Percentiles rank a stretch among this genome's conserved stretches.
Evolutionary conservation across 2,888 invertebrate species (phyloP).

Genomic region (Scelioninae gen. 2): DNA sequence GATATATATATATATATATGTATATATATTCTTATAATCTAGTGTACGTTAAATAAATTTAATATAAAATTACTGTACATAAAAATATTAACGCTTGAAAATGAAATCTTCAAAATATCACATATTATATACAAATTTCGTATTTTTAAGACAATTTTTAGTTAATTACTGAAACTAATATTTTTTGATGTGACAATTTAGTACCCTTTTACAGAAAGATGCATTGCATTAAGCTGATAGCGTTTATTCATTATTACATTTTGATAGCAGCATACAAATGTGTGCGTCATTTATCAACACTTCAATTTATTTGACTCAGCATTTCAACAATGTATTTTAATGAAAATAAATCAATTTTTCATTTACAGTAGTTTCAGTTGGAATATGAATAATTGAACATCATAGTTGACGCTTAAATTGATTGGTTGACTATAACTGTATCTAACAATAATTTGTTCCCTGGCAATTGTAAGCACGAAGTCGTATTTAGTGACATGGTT

Average conservation of each 20-base stretch:
- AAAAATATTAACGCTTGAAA: too few species aligned
- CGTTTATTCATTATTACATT: neutral
- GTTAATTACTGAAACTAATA: neutral
- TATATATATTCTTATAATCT: too few species aligned
- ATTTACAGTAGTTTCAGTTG: neutral
- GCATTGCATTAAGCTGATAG: neutral
- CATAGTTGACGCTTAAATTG: neutral
- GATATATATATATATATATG: too few species aligned
- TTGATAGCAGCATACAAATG: neutral
- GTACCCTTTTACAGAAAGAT: neutral
- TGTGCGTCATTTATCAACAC: neutral
- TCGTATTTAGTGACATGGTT: slow-evolving; percentile 9
- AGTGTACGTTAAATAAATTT: too few species aligned
- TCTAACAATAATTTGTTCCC: neutral
- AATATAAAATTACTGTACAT: too few species aligned
- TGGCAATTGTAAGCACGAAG: neutral
- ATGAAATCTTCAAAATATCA: too few species aligned
- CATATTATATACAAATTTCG: too few species aligned
- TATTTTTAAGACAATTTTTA: too few species aligned
- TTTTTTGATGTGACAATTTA: neutral
- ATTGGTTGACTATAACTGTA: neutral
- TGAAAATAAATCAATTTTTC: neutral
- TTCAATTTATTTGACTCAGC: neutral
- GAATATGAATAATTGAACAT: neutral
- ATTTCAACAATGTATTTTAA: neutral